Evolutionary conservation across 2,888 invertebrate species (phyloP).

Genomic region (Fabriciana adippe): DNA sequence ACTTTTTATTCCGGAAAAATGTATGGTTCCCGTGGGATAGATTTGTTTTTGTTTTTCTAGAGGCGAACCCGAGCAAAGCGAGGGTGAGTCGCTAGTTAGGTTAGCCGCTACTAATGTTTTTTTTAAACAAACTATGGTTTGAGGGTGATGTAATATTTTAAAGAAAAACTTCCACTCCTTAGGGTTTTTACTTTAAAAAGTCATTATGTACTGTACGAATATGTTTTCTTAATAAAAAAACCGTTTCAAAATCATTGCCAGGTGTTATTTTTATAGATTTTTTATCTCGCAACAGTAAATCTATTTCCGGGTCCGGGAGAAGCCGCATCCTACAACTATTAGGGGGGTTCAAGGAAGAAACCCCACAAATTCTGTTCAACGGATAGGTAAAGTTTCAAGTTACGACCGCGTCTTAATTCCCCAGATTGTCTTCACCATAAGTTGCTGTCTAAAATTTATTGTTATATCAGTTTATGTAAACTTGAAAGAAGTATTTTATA

Average conservation of each 20-base stretch:
- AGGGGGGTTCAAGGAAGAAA: constrained; percentile 14
- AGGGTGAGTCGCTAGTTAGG: no score
- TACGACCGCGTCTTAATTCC: constrained; percentile 8
- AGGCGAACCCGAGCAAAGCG: no score
- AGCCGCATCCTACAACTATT: constrained; percentile 11
- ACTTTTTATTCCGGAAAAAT: no score
- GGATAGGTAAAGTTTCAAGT: constrained; percentile 6
- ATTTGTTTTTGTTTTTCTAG: no score
- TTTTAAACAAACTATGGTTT: no score
- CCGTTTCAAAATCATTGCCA: neutral
- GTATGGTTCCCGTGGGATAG: no score
- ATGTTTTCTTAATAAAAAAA: neutral
- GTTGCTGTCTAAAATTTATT: neutral
- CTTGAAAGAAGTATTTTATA: no score
- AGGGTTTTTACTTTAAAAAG: no score
- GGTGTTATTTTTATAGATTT: neutral
- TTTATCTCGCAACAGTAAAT: neutral
- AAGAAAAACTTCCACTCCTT: no score
- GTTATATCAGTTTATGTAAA: no score
- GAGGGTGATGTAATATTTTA: no score
- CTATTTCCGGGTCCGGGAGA: neutral
- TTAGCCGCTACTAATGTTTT: no score
- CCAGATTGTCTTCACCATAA: neutral
- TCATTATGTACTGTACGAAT: neutral
- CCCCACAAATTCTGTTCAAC: constrained; percentile 6